phyloP scores from a whole-genome alignment of 2,113 vertebrate genomes.

The Vulpes ferrilata region DNA sequence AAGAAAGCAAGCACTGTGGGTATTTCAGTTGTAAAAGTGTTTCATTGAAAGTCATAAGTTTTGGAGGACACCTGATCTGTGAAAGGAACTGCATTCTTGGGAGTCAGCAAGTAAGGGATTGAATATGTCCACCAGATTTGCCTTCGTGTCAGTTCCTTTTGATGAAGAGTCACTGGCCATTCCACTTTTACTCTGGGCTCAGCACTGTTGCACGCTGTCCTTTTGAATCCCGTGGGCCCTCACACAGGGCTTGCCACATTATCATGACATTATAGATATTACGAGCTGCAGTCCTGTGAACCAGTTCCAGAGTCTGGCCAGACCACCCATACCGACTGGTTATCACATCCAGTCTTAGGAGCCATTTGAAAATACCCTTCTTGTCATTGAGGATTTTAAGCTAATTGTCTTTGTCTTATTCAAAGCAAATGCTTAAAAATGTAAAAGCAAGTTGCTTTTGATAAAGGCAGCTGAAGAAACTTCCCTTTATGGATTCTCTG shows the following conservation, averaged over 20 bases:
- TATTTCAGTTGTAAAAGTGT: slow-evolving; percentile 71
- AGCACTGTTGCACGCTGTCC: background rate
- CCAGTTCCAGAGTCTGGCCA: background rate
- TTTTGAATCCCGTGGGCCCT: slow-evolving; percentile 38
- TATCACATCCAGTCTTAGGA: background rate
- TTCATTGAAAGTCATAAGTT: slow-evolving; percentile 66
- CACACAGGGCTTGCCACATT: background rate
- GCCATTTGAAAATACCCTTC: background rate
- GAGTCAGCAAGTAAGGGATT: slow-evolving; percentile 51
- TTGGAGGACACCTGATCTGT: slow-evolving; percentile 38
- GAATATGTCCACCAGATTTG: slow-evolving; percentile 10
- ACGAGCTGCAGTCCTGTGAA: background rate
- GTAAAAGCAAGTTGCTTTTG: background rate
- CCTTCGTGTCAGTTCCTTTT: background rate
- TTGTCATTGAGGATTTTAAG: background rate
- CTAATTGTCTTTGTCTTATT: background rate
- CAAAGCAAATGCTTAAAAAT: slow-evolving; percentile 10
- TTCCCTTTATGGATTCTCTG: slow-evolving; percentile 6
- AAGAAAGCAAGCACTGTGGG: slow-evolving; percentile 30
- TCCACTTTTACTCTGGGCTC: background rate
- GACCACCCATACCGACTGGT: background rate
- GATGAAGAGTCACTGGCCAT: background rate
- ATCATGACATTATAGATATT: slow-evolving; percentile 9
- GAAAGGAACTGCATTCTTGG: background rate
- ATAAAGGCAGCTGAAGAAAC: background rate